Percentiles rank a stretch among this genome's conserved stretches.
Evolutionary conservation across 2,113 vertebrate genomes (phyloP).

Genomic region (Hippocampus comes): DNA sequence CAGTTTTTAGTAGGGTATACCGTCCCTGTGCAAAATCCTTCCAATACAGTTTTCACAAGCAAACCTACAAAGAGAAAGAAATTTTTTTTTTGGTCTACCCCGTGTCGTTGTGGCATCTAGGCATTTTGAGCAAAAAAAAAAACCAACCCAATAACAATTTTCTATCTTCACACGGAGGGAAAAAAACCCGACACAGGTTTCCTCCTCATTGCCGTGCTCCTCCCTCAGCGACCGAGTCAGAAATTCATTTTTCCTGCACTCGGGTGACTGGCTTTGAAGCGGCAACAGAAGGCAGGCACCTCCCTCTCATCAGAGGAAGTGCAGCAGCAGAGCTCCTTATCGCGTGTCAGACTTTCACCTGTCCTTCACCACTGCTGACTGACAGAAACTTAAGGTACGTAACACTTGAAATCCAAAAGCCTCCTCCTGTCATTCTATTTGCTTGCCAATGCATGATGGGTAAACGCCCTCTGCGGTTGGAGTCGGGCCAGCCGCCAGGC

Average conservation of each 20-base stretch:
- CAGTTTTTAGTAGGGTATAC: not conserved
- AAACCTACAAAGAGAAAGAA: not conserved
- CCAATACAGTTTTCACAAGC: not conserved
- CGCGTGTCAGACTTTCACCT: conserved; percentile 4
- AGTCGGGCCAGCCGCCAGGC: not conserved
- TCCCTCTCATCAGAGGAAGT: conserved; percentile 23
- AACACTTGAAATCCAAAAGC: not conserved
- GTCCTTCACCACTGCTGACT: conserved; percentile 5
- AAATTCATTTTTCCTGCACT: conserved; percentile 28
- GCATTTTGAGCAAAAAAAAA: not conserved
- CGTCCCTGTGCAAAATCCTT: not conserved
- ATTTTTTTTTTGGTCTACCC: not conserved
- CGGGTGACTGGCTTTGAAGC: not conserved
- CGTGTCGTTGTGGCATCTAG: not conserved
- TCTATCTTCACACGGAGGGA: not conserved
- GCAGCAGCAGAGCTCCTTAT: not conserved
- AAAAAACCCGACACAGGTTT: not conserved
- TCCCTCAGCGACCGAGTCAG: conserved; percentile 8
- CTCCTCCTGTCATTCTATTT: not conserved
- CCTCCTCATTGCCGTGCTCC: conserved; percentile 16
- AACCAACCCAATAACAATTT: not conserved
- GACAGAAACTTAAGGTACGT: conserved; percentile 37
- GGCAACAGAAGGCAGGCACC: conserved; percentile 30
- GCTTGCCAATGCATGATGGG: conserved; percentile 11
- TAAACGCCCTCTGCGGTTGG: not conserved